Evolutionary conservation across 2,113 vertebrate genomes (phyloP).

Genomic region (Spermophilus dauricus): DNA sequence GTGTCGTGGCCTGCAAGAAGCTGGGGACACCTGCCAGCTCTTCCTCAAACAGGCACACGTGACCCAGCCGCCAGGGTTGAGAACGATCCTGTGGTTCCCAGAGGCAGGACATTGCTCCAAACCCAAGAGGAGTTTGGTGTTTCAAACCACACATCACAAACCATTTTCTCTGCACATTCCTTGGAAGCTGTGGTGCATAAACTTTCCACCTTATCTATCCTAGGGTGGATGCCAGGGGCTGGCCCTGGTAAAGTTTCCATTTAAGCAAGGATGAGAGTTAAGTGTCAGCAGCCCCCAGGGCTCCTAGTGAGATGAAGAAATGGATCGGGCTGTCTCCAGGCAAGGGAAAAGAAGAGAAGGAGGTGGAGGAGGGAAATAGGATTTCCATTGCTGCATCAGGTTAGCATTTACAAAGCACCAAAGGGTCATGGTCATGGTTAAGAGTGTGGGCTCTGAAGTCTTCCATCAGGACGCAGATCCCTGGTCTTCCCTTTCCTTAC

Average conservation of each 20-base stretch:
- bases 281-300: neutral
- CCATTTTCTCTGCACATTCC: slow-evolving; percentile 52
- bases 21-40: neutral
- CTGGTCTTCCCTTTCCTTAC: neutral
- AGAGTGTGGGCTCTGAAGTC: neutral
- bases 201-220: slow-evolving; percentile 7
- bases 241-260: neutral
- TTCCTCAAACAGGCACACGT: neutral
- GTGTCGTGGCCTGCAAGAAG: neutral
- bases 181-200: neutral
- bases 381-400: too few relatives aligned
- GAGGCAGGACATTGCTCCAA: neutral
- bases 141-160: slow-evolving; percentile 44
- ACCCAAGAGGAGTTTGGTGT: neutral
- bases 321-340: neutral
- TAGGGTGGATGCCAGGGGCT: neutral
- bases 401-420: neutral
- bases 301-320: neutral
- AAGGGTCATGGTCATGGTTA: neutral
- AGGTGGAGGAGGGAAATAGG: neutral
- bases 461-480: neutral
- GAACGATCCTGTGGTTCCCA: neutral
- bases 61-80: accelerated
- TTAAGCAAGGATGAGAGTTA: neutral
- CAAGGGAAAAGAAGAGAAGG: neutral